Evolutionary conservation across 30 jellyfish, hydroid and myxozoan species (phyloP).

Genomic region (Cassiopea xamachana): DNA sequence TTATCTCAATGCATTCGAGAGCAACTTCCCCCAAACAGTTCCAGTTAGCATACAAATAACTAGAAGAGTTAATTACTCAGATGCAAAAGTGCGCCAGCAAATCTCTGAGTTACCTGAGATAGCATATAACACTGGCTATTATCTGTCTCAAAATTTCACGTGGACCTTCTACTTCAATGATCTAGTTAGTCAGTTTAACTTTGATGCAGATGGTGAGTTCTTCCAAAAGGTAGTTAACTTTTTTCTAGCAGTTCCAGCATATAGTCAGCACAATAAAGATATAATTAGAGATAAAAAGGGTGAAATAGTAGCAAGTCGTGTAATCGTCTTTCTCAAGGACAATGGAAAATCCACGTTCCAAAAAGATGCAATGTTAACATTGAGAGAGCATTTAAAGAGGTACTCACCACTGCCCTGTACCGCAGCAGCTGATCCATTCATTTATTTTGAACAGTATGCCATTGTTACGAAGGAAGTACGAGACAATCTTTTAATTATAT

Average conservation of each 20-base stretch:
- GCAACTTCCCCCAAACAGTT: constrained; percentile 70
- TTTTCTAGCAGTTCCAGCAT: constrained; percentile 38
- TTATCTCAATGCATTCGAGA: constrained; percentile 42
- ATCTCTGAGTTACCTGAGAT: constrained; percentile 11
- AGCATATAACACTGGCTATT: constrained; percentile 66
- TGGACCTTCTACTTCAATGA: constrained; percentile 58
- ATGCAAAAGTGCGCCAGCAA: constrained; percentile 49
- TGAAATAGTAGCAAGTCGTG: constrained; percentile 80
- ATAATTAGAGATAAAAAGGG: constrained; percentile 39
- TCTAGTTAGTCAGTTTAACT: constrained; percentile 2
- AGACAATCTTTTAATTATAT: constrained; percentile 58
- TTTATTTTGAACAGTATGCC: constrained; percentile 90
- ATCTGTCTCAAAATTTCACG: constrained; percentile 47
- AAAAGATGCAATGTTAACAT: constrained; percentile 84
- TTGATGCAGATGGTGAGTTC: constrained; percentile 16
- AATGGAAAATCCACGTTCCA: constrained; percentile 60
- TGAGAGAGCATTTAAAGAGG: constrained; percentile 61
- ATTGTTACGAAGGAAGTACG: constrained; percentile 67
- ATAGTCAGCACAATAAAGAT: constrained; percentile 65
- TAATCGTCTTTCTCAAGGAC: constrained; percentile 71
- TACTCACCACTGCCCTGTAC: constrained; percentile 2
- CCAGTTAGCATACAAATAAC: constrained; percentile 67
- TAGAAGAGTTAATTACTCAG: constrained; percentile 50
- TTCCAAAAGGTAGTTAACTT: constrained; percentile 10
- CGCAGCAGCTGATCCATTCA: constrained; percentile 71